Conservation (phyloP, 2,888 invertebrate species). For the Crocallis elinguaria region DNA sequence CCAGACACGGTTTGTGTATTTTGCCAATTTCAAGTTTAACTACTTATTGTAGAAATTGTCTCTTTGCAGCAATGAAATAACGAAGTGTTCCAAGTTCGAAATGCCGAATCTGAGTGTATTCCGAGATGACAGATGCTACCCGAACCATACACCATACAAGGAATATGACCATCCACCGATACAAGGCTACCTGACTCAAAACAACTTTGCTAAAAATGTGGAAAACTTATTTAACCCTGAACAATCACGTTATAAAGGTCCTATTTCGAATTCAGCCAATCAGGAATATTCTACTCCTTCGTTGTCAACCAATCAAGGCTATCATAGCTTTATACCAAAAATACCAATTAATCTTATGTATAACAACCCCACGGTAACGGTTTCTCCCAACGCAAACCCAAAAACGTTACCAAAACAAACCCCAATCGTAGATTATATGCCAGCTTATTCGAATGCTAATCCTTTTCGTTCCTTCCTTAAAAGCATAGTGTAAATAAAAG, state of each 20-base stretch:
- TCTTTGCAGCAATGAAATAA: conserved; percentile 46
- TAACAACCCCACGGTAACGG: no score
- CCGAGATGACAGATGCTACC: conserved; percentile 14
- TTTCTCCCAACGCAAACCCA: no score
- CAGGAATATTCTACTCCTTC: not conserved
- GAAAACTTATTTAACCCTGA: not conserved
- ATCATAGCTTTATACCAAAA: not conserved
- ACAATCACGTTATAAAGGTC: not conserved
- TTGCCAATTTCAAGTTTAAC: no score
- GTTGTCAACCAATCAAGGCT: not conserved
- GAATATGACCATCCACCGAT: not conserved
- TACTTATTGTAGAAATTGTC: no score
- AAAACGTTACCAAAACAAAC: no score
- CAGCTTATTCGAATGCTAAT: no score
- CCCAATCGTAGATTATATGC: no score
- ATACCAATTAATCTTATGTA: no score
- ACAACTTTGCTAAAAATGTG: not conserved
- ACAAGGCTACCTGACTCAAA: not conserved
- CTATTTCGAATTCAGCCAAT: not conserved
- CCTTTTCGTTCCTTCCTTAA: no score
- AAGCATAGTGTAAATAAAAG: no score
- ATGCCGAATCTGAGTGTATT: conserved; percentile 26
- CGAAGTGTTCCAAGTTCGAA: conserved; percentile 30
- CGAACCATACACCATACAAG: not conserved
- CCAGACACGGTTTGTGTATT: no score